These are phyloP conservation scores for Pantelozetes paolii DNA, from an alignment of 2,888 invertebrate species.

Conservation along the genomic window DNA sequence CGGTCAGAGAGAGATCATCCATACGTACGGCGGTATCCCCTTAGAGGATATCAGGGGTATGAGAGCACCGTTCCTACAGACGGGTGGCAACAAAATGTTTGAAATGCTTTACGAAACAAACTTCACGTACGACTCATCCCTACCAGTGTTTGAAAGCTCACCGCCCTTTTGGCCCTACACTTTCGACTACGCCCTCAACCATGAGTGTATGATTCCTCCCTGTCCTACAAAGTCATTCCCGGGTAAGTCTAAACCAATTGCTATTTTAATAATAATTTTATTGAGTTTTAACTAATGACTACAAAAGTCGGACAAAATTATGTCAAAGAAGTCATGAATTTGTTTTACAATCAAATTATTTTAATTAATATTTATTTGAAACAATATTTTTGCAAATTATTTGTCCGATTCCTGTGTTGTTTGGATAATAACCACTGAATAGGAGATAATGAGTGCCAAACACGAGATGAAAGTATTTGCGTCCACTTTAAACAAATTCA, in stretches of 20 bases:
- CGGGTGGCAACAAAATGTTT: constrained; percentile 95
- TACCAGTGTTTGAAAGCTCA: constrained; percentile 89
- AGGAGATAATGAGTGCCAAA: neutral
- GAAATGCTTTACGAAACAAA: constrained; percentile 93
- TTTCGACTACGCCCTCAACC: constrained; percentile 87
- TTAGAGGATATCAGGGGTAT: constrained; percentile 85
- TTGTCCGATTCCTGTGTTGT: too few species aligned
- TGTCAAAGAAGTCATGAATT: too few species aligned
- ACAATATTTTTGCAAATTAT: too few species aligned
- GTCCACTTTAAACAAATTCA: neutral
- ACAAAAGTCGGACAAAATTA: too few species aligned
- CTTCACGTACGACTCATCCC: constrained; percentile 91
- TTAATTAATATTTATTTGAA: too few species aligned
- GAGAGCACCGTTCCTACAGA: constrained; percentile 87
- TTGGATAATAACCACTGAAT: neutral
- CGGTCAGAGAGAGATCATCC: constrained; percentile 85
- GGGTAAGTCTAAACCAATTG: too few species aligned
- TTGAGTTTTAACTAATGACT: too few species aligned
- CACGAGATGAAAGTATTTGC: constrained; percentile 3
- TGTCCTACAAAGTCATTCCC: constrained; percentile 90
- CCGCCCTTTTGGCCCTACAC: constrained; percentile 96
- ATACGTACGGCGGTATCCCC: constrained; percentile 76
- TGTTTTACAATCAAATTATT: too few species aligned
- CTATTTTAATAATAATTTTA: too few species aligned
- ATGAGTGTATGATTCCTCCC: constrained; percentile 93